These are phyloP conservation scores for Anisognathus igniventris DNA, from an alignment of 2,797 vertebrate species.

Conservation along the genomic window DNA sequence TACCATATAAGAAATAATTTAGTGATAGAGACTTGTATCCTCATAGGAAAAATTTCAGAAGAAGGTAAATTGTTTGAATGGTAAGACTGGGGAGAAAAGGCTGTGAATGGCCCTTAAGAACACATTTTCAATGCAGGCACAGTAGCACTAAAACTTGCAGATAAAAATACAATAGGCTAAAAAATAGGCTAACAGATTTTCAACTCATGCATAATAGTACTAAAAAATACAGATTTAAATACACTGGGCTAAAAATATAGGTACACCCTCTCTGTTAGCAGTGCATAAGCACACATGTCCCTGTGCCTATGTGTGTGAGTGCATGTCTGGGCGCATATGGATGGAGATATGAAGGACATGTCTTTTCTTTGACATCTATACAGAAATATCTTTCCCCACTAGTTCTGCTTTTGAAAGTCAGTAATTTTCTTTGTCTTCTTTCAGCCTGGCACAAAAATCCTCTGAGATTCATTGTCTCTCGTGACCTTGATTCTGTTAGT, in stretches of 20 bases:
- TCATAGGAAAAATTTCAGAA: neutral
- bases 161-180: neutral
- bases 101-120: neutral
- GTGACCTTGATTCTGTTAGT: conserved; percentile 35
- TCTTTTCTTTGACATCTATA: neutral
- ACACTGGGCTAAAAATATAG: neutral
- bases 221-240: neutral
- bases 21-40: neutral
- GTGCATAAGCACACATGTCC: neutral
- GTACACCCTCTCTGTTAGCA: neutral
- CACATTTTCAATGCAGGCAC: neutral
- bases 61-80: neutral
- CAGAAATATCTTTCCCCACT: neutral
- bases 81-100: neutral
- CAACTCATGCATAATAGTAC: neutral
- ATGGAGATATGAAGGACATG: neutral
- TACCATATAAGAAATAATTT: neutral
- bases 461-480: neutral
- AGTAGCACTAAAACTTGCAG: neutral
- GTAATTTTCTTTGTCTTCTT: neutral
- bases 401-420: neutral
- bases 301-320: neutral
- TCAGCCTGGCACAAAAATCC: neutral
- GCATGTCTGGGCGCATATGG: neutral
- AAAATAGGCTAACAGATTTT: neutral